phyloP scores from a whole-genome alignment of 2,888 invertebrate species.

The Metallyticus violacea region DNA sequence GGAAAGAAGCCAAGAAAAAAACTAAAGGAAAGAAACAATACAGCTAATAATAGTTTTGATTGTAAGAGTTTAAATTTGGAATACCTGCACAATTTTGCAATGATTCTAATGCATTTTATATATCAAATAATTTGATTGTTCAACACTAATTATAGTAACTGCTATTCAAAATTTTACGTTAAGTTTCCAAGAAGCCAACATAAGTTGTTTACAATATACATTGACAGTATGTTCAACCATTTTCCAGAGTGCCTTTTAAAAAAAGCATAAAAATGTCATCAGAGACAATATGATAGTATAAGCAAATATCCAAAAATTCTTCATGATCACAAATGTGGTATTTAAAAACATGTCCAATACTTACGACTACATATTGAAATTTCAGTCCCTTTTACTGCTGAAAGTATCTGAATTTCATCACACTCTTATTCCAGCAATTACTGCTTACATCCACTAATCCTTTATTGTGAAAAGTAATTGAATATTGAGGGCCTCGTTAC shows the following conservation, averaged over 20 bases:
- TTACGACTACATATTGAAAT: neutral
- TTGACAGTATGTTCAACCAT: neutral
- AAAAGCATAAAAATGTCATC: neutral
- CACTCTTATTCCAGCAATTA: neutral
- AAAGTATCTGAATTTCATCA: neutral
- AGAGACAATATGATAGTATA: neutral
- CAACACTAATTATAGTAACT: neutral
- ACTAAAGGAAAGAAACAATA: neutral
- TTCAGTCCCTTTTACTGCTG: neutral
- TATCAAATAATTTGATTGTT: neutral
- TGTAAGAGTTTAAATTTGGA: neutral
- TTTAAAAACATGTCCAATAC: neutral
- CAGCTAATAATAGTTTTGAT: neutral
- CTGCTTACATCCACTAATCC: neutral
- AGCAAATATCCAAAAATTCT: conserved; percentile 1
- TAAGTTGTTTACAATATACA: neutral
- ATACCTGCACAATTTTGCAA: neutral
- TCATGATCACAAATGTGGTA: conserved; percentile 3
- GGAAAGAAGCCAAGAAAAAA: neutral
- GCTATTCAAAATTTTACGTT: neutral
- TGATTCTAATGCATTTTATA: neutral
- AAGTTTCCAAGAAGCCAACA: neutral
- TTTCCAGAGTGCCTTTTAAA: neutral
- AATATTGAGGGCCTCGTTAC: neutral
- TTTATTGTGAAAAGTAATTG: neutral